Evolutionary conservation across 1,140 invertebrate genomes (phyloP).

Genomic region (Drosophila kanapiae): DNA sequence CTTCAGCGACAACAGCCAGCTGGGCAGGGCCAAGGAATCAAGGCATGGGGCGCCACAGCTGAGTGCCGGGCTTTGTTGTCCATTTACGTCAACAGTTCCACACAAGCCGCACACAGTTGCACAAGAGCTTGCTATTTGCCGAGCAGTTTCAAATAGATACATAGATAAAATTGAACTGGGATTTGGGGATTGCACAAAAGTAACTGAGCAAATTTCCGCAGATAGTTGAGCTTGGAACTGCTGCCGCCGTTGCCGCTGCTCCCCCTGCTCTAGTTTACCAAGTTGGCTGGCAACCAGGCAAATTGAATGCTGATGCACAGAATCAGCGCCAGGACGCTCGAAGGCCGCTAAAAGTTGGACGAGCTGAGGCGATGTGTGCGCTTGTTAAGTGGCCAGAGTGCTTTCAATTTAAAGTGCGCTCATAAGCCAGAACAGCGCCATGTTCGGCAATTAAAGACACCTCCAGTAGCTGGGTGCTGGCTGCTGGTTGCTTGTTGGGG

Average conservation of each 20-base stretch:
- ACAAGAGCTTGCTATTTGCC: constrained; percentile 63
- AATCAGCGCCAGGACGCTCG: constrained; percentile 8
- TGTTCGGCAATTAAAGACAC: constrained; percentile 66
- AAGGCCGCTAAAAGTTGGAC: constrained; percentile 45
- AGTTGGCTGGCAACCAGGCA: constrained; percentile 57
- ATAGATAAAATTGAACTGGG: constrained; percentile 84
- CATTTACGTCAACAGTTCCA: constrained; percentile 81
- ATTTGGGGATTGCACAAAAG: constrained; percentile 82
- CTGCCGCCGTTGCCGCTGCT: not conserved
- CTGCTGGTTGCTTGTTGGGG: not conserved
- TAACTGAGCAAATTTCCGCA: constrained; percentile 83
- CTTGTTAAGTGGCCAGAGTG: constrained; percentile 50
- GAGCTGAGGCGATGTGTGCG: constrained; percentile 29
- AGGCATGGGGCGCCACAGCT: constrained; percentile 47
- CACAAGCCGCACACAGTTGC: constrained; percentile 53
- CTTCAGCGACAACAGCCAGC: constrained; percentile 27
- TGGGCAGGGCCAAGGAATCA: constrained; percentile 43
- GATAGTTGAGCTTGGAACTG: constrained; percentile 66
- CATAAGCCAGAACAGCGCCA: constrained; percentile 41
- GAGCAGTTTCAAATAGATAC: constrained; percentile 79
- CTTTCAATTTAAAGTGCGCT: constrained; percentile 50
- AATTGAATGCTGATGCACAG: constrained; percentile 73
- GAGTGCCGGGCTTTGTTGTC: constrained; percentile 79
- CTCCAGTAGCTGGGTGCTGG: constrained; percentile 13
- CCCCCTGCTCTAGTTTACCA: constrained; percentile 12